Conservation (phyloP, 2,888 invertebrate species). For the Mimumesa dahlbomi region DNA sequence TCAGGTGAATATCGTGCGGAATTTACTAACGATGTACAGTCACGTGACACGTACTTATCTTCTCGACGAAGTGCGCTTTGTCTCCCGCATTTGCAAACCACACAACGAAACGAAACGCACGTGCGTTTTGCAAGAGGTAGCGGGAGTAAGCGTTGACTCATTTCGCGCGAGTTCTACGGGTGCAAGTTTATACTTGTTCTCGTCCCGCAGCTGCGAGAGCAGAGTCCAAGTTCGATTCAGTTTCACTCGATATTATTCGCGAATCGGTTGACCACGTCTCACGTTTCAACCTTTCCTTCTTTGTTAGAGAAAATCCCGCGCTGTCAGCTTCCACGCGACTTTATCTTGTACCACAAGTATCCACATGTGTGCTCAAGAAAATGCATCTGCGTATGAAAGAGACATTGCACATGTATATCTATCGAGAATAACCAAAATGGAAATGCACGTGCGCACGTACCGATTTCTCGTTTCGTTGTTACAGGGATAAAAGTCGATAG, state of each 20-base stretch:
- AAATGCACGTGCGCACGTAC: slow-evolving; percentile 18
- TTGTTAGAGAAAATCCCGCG: slow-evolving; percentile 53
- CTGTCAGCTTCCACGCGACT: slow-evolving; percentile 53
- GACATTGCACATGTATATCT: background rate
- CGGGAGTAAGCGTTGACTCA: slow-evolving; percentile 55
- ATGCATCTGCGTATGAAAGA: slow-evolving; percentile 1
- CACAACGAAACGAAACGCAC: slow-evolving; percentile 51
- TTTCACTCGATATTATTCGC: slow-evolving; percentile 43
- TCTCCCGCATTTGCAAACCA: slow-evolving; percentile 36
- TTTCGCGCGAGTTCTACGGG: slow-evolving; percentile 44
- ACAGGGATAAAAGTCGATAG: slow-evolving; percentile 16
- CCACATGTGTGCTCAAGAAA: background rate
- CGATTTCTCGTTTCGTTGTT: slow-evolving; percentile 24
- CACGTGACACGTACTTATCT: slow-evolving; percentile 9
- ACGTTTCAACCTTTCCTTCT: slow-evolving; percentile 36
- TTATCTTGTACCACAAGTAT: slow-evolving; percentile 10
- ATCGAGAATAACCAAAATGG: slow-evolving; percentile 6
- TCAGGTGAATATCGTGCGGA: too few species aligned
- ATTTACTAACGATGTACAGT: too few species aligned
- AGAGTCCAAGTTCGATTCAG: slow-evolving; percentile 56
- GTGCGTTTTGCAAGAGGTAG: slow-evolving; percentile 51
- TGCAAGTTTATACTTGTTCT: slow-evolving; percentile 12
- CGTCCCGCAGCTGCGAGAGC: slow-evolving; percentile 57
- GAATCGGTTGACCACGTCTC: slow-evolving; percentile 21
- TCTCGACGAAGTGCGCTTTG: slow-evolving; percentile 27